These are phyloP conservation scores for Tipula helvola DNA, from an alignment of 2,888 invertebrate genomes.

Conservation along the genomic window DNA sequence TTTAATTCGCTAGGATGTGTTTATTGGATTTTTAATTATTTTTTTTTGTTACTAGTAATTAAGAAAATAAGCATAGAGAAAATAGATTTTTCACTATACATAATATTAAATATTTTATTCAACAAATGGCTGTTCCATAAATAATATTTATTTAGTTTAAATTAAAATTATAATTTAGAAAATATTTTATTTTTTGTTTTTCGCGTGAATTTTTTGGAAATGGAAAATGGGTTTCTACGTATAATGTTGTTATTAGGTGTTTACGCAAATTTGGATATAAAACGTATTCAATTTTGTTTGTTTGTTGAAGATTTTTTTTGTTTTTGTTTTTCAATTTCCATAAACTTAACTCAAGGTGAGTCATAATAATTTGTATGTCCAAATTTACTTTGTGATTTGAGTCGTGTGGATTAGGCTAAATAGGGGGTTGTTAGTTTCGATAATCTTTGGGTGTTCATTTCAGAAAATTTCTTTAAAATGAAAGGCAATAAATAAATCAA, in stretches of 20 bases:
- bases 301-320: not conserved
- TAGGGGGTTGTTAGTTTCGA: too few relatives aligned
- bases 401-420: not conserved
- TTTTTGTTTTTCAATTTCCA: not conserved
- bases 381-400: not conserved
- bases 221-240: not conserved
- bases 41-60: not conserved
- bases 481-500: too few relatives aligned
- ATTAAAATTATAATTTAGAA: not conserved
- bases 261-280: not conserved
- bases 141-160: not conserved
- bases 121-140: not conserved
- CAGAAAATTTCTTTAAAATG: too few relatives aligned
- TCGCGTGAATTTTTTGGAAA: not conserved
- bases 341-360: not conserved
- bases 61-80: not conserved
- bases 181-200: not conserved
- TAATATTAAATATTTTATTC: not conserved
- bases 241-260: not conserved
- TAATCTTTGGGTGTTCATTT: too few relatives aligned
- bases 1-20: not conserved
- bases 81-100: not conserved
- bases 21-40: not conserved
- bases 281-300: not conserved
- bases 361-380: not conserved